These are phyloP conservation scores for Coptodon bakossiorum DNA, from an alignment of 2,113 vertebrate species.

Conservation along the genomic window DNA sequence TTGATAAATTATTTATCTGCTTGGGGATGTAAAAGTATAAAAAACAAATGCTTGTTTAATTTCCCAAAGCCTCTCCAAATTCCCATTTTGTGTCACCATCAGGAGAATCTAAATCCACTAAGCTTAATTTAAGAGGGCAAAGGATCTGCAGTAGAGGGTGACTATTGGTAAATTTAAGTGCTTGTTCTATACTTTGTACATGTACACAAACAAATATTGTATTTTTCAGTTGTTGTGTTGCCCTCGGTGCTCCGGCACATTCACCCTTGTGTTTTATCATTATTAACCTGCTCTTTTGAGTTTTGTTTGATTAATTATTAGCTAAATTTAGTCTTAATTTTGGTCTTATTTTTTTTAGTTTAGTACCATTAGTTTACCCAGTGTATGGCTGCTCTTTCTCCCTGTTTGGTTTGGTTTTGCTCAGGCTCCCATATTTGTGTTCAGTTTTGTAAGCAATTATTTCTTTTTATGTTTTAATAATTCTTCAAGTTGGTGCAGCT, in stretches of 20 bases:
- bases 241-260: not conserved
- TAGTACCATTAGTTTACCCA: not conserved
- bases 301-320: too few relatives aligned
- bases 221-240: not conserved
- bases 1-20: not conserved
- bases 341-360: not conserved
- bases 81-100: not conserved
- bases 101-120: not conserved
- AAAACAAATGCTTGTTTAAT: not conserved
- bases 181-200: not conserved
- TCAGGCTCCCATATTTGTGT: not conserved
- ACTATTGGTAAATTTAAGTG: not conserved
- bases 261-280: not conserved
- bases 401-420: not conserved
- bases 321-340: not conserved
- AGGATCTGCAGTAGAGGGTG: not conserved
- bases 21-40: not conserved
- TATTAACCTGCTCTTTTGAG: not conserved
- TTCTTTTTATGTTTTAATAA: not conserved
- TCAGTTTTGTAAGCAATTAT: not conserved
- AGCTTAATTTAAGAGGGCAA: not conserved
- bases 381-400: not conserved
- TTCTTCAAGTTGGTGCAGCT: not conserved
- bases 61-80: not conserved
- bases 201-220: not conserved